A percentile compares a stretch with the other conserved stretches of the same genome.
Evolutionary conservation across 92 coral and sea anemone species (phyloP).

Genomic region (Phymanthus crucifer): DNA sequence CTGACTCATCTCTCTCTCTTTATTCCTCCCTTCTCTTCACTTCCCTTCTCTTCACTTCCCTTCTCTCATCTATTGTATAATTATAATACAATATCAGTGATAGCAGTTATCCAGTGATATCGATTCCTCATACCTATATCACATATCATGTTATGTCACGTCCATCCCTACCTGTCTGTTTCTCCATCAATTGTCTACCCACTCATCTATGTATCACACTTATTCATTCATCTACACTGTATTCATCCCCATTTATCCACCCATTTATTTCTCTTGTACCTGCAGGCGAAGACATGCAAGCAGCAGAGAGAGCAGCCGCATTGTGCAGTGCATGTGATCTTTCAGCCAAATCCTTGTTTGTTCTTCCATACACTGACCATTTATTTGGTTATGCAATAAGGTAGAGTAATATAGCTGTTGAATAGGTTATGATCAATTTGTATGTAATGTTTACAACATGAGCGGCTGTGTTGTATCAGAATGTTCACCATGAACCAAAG

Average conservation of each 20-base stretch:
- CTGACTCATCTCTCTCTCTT: background rate
- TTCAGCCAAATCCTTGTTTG: constrained; percentile 96
- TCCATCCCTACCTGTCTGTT: background rate
- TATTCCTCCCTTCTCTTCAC: background rate
- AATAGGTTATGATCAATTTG: background rate
- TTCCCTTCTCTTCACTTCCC: background rate
- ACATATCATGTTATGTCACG: background rate
- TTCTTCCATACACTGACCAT: constrained; percentile 90
- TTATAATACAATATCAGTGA: too few species aligned
- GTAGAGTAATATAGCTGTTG: constrained; percentile 11
- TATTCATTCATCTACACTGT: background rate
- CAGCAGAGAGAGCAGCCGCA: constrained; percentile 92
- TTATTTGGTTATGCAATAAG: constrained; percentile 91
- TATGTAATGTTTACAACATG: too few species aligned
- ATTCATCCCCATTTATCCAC: background rate
- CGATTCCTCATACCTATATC: too few species aligned
- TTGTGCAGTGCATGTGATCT: constrained; percentile 97
- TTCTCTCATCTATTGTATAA: too few species aligned
- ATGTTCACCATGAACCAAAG: too few species aligned
- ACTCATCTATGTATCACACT: background rate
- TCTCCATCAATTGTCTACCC: background rate
- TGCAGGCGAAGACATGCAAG: constrained; percentile 80
- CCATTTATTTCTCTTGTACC: background rate
- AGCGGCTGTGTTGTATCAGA: too few species aligned
- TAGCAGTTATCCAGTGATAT: too few species aligned